Evolutionary conservation across 2,888 invertebrate genomes (phyloP).

Genomic region (Drosophila limbata): DNA sequence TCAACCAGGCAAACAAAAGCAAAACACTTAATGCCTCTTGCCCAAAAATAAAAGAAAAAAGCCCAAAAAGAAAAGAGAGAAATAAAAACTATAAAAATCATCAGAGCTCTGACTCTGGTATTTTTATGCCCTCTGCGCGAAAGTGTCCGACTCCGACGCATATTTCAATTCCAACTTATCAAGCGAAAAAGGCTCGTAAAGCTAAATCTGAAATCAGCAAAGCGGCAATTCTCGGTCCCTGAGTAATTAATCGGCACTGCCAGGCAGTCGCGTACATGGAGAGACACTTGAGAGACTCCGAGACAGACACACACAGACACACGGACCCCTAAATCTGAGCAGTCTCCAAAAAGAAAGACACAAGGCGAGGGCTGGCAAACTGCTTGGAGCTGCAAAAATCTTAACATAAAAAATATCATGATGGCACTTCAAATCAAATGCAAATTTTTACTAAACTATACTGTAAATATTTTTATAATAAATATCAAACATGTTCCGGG

Average conservation of each 20-base stretch:
- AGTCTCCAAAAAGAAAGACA: conserved; percentile 27
- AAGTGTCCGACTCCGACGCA: conserved; percentile 67
- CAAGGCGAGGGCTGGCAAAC: conserved; percentile 12
- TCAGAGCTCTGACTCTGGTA: conserved; percentile 58
- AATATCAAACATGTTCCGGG: background rate
- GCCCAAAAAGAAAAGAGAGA: conserved; percentile 19
- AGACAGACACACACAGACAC: conserved; percentile 4
- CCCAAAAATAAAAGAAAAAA: conserved; percentile 34
- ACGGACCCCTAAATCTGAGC: conserved; percentile 24
- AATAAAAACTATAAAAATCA: conserved; percentile 42
- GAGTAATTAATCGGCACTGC: conserved; percentile 75
- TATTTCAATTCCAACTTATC: conserved; percentile 78
- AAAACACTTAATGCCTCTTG: conserved; percentile 45
- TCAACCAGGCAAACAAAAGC: conserved; percentile 50
- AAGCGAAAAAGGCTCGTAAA: conserved; percentile 78
- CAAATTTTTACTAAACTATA: background rate
- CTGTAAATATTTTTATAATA: background rate
- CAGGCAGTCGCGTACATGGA: conserved; percentile 36
- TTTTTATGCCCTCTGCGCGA: conserved; percentile 67
- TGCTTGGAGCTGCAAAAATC: background rate
- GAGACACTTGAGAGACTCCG: conserved; percentile 8
- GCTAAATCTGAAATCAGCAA: conserved; percentile 78
- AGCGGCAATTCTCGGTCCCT: conserved; percentile 42
- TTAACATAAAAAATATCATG: conserved; percentile 1
- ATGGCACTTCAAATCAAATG: conserved; percentile 4